Base-by-base conservation (phyloP, 2,113 vertebrate species). In the Thalassoma bifasciatum region DNA sequence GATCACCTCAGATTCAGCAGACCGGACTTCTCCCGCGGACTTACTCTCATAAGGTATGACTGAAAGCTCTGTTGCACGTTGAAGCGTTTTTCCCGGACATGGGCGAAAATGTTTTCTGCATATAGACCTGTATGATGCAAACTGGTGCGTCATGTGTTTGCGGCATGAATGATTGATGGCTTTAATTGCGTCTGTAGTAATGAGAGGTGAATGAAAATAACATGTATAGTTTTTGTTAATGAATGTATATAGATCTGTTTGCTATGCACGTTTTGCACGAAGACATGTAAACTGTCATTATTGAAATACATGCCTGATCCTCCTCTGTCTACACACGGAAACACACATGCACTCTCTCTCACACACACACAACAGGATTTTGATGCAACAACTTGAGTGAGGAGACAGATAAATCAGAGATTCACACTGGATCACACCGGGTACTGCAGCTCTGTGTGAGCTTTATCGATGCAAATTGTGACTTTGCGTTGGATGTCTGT, bases 1-100 rank as follows among this genome's bases (percentile, higher is more conserved):
- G 62, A 72, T 58, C 81, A 58, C 75, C 61, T 66, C 82, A 83
- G 26, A 72, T n/a, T n/a, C 76, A 49, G 17, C 81, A 61, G 34
- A 63, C 81, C 83, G 82, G 85, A 90, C 91, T 83, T 86, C 82
- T 74, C 67, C 82, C 68, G 63, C 61, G 46, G 37, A 85, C 87
- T 79, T 50, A 60, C 77, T 8, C 76, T 77, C 36, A 5, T 19
- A 82, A 87, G 91, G 89, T 91, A 91, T 30, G 86, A 77, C 10
- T 47, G 64, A 26, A 57, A 40, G 60, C 22, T 69, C 30, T 49
- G 56, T 36, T 24, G 7, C 2, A 21, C 52, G 4, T 42, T 57
- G 12, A 50, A 12, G 10, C 14, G 47, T 60, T 38, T 8, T 1
- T 14, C 8, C 7, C 22, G 16, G 4, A 36, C 6, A 50, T 21